Conservation (phyloP, 2,797 vertebrate genomes). For the Chiloscyllium punctatum region DNA sequence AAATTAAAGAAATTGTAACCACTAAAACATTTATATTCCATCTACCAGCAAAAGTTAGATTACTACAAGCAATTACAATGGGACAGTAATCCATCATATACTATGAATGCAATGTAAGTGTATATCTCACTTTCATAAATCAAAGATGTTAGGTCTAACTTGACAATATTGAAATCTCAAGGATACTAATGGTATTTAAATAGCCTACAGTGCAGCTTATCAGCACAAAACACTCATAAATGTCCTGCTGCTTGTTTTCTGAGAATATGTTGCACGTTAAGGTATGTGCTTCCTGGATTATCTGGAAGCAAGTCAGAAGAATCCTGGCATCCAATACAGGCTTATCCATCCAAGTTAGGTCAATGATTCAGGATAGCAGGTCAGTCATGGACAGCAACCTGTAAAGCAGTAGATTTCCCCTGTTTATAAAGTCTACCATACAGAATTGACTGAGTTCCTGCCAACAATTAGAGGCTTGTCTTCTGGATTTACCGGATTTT, state of each 20-base stretch:
- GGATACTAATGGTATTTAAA: background rate
- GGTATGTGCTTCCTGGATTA: background rate
- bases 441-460: background rate
- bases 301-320: background rate
- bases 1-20: background rate
- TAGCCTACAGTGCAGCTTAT: background rate
- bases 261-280: background rate
- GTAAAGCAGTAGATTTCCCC: background rate
- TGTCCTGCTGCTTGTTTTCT: background rate
- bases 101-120: background rate
- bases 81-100: background rate
- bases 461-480: background rate
- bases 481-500: background rate
- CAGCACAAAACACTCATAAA: background rate
- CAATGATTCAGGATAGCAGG: background rate
- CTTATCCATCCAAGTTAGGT: background rate
- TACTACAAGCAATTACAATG: background rate
- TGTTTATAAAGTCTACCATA: background rate
- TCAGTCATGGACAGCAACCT: too few species aligned
- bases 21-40: background rate
- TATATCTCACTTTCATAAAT: background rate
- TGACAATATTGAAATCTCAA: background rate
- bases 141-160: background rate
- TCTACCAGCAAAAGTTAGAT: background rate
- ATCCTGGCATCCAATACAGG: background rate